Base-by-base conservation (phyloP, 2,113 vertebrate species). In the Prunella himalayana region DNA sequence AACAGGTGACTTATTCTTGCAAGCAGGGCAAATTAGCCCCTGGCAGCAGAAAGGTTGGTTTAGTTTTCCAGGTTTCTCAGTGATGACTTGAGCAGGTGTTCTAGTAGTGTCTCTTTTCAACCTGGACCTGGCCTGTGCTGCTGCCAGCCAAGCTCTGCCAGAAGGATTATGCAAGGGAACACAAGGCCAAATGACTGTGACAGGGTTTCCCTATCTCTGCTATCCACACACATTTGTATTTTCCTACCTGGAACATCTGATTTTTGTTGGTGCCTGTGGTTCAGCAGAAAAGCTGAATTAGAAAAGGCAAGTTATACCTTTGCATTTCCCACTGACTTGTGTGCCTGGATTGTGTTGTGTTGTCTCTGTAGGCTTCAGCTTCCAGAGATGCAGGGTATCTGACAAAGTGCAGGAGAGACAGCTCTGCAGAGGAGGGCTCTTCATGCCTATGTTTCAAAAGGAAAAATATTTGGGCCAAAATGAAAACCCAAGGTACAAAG, bases 301-400 rank as follows among this genome's bases (percentile, higher is more conserved):
- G 44, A 68, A 71, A 65, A 84, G 11, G 16, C 8, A 66, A n/a
- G 11, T 37, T 53, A 3, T 4, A 8, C 6, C 54, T 77, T 71
- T 63, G 51, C 39, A 39, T 87, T 82, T 45, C 28, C 35, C 44
- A 31, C 28, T 50, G 50, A 31, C 7, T 50, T 2, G 18, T 28
- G 6, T 19, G 23, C 42, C 64, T 54, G 64, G 18, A 30, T 39
- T 47, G 6, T 24, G 27, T 51, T 9, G 2, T 1, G 10, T 28
- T 0, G 0, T 28, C 35, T 65, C 50, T 9, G 10, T 6, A 53
- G 23, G 14, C 30, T 59, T 72, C 65, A 39, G 10, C 31, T 57
- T 80, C 41, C 41, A 33, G 70, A 56, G 31, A 12, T 13, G 21
- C 16, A 24, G 50, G 2, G 5, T 31, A 5, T 56, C 49, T 89